Conservation (phyloP, 1,140 invertebrate genomes). For the Ruditapes philippinarum region DNA sequence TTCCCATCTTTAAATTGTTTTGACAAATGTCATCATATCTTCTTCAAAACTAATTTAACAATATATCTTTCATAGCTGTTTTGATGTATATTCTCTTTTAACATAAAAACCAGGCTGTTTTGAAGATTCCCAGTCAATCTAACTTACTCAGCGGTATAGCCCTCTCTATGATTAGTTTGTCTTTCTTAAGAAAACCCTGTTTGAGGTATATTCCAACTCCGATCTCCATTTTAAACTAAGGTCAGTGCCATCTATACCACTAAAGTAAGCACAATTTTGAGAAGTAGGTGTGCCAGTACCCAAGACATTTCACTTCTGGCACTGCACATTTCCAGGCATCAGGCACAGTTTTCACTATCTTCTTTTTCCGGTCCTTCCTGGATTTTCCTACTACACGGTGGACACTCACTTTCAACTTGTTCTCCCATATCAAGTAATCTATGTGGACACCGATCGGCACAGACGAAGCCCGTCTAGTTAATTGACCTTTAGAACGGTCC, state of each 20-base stretch:
- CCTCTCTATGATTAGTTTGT: neutral
- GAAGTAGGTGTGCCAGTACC: neutral
- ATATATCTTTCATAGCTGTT: too few relatives aligned
- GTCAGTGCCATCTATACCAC: neutral
- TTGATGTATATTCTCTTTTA: too few relatives aligned
- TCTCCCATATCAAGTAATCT: neutral
- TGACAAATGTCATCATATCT: too few relatives aligned
- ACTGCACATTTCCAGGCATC: neutral
- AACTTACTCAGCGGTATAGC: neutral
- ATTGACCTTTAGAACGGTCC: neutral
- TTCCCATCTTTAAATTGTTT: too few relatives aligned
- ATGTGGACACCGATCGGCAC: neutral
- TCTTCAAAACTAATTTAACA: too few relatives aligned
- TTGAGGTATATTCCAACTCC: neutral
- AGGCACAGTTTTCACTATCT: neutral
- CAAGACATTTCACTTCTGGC: neutral
- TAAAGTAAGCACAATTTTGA: neutral
- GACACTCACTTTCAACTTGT: neutral
- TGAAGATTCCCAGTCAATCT: neutral
- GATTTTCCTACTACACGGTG: neutral
- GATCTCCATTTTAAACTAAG: neutral
- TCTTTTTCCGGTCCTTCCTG: neutral
- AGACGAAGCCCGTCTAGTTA: neutral
- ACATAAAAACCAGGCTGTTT: too few relatives aligned
- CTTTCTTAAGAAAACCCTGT: neutral